Base-by-base conservation (phyloP, 2,113 vertebrate genomes). In the Caranx ignobilis region DNA sequence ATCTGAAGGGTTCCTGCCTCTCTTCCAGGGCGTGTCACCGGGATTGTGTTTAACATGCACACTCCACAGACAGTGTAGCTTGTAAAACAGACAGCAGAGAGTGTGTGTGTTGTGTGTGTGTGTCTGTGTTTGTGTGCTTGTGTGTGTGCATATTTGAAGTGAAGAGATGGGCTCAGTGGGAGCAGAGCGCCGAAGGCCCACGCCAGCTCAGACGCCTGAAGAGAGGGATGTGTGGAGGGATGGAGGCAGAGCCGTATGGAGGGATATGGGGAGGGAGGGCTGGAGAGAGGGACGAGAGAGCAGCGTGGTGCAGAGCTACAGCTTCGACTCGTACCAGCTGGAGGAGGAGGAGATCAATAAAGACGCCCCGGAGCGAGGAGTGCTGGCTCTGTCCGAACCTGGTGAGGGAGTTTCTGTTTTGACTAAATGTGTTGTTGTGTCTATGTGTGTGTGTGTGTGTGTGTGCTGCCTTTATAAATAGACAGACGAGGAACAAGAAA, bases 261-360 rank as follows among this genome's bases (percentile, higher is more conserved):
- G 86, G 75, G 89, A 90, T 9, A 83, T 10, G 2, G 86, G 87
- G 26, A 91, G 89, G 60, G 93, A 91, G 62, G 84, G 75, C 45
- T 92, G 92, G 92, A 91, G 86, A 37, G 93, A 93, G 75, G 90
- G 89, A 32, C 80, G 92, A 52, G 92, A 93, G 82, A 90, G 96
- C 7, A 95, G 96, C 6, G 90, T 96, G 89, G 96, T 97, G 90
- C 96, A 96, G 94, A 98, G 97, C 94, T 98, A 96, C 92, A 97
- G 97, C 92, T 97, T 98, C 1, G 96, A 99, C 91, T 96, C 96
- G 54, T 96, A 97, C 93, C 97, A 96, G 91, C 94, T 97, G 92
- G 97, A 98, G 85, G 97, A 97, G 87, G 96, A 96, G 5, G 96
- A 95, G 72, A 93, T 95, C 75, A 77, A 87, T 0, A 96, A 95